Base-by-base conservation (phyloP, 2,797 vertebrate species). In the Gastrophryne carolinensis region DNA sequence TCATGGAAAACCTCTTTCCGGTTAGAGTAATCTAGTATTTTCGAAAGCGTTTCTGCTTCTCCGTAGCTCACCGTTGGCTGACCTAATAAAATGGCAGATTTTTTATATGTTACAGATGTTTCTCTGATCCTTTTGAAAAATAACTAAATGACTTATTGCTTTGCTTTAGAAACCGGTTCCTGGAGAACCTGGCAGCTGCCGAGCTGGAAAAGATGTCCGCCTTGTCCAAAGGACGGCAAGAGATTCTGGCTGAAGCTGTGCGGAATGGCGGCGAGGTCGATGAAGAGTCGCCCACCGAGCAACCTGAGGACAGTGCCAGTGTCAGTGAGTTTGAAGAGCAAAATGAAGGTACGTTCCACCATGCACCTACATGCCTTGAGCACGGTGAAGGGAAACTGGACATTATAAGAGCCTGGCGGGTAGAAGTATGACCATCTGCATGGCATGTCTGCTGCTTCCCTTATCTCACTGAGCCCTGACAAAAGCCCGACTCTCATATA, bases 111-210 rank as follows among this genome's bases (percentile, higher is more conserved):
- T n/a, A n/a, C n/a, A n/a, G n/a, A n/a, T n/a, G n/a, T n/a, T n/a
- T n/a, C n/a, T n/a, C n/a, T n/a, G n/a, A n/a, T n/a, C n/a, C n/a
- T n/a, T n/a, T n/a, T n/a, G n/a, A n/a, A n/a, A n/a, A n/a, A n/a
- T n/a, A n/a, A n/a, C n/a, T n/a, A n/a, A n/a, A n/a, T n/a, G n/a
- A n/a, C n/a, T n/a, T n/a, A n/a, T n/a, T 19, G 11, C 24, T 37
- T 37, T 15, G 4, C 57, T 79, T 83, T 82, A 98, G 97, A 97
- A 92, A 89, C 82, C 80, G 86, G 21, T 98, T 98, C 87, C 86
- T 98, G 84, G 93, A 93, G 79, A 94, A 85, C 80, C 86, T 98
- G 75, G 95, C 90, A 0, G 94, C 87, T 3, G 87, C 93, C 0
- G 93, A 98, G 79, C 90, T 90, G 81, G 93, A 95, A 81, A 95